A percentile compares a stretch with the other conserved stretches of the same genome.
Evolutionary conservation across 1,140 invertebrate species (phyloP).

Genomic region (Oryzaephilus surinamensis): DNA sequence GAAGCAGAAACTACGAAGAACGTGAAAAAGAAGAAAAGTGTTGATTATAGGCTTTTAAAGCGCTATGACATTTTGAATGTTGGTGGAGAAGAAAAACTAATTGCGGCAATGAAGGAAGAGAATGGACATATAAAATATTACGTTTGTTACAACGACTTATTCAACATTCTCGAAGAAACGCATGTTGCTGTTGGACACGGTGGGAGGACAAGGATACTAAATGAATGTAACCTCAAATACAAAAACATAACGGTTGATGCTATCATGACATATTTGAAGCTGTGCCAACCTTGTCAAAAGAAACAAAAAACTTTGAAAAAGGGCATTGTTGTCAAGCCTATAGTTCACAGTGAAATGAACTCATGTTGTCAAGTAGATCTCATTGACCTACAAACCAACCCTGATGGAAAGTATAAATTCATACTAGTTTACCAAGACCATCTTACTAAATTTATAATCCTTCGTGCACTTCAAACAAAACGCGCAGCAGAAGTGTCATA

Average conservation of each 20-base stretch:
- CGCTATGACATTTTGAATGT: slow-evolving; percentile 18
- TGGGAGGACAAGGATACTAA: slow-evolving; percentile 26
- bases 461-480: slow-evolving; percentile 28
- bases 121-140: slow-evolving; percentile 24
- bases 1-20: too few species aligned
- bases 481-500: slow-evolving; percentile 23
- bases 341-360: slow-evolving; percentile 30
- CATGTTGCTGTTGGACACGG: slow-evolving; percentile 25
- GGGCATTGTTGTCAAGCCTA: slow-evolving; percentile 27
- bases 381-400: slow-evolving; percentile 38
- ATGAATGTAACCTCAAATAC: slow-evolving; percentile 17
- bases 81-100: slow-evolving; percentile 19
- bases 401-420: slow-evolving; percentile 36
- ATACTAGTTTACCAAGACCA: slow-evolving; percentile 40
- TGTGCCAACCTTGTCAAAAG: slow-evolving; percentile 20
- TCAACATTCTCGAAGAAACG: slow-evolving; percentile 22
- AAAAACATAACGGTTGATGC: slow-evolving; percentile 19
- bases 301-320: slow-evolving; percentile 22
- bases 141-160: slow-evolving; percentile 26
- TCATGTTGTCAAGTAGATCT: slow-evolving; percentile 39
- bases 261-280: slow-evolving; percentile 26
- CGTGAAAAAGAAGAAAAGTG: too few species aligned
- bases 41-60: slow-evolving; percentile 16
- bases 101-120: slow-evolving; percentile 19
- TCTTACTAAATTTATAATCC: slow-evolving; percentile 38